phyloP scores from a whole-genome alignment of 2,113 vertebrate genomes.

The Trematomus loennbergii region DNA sequence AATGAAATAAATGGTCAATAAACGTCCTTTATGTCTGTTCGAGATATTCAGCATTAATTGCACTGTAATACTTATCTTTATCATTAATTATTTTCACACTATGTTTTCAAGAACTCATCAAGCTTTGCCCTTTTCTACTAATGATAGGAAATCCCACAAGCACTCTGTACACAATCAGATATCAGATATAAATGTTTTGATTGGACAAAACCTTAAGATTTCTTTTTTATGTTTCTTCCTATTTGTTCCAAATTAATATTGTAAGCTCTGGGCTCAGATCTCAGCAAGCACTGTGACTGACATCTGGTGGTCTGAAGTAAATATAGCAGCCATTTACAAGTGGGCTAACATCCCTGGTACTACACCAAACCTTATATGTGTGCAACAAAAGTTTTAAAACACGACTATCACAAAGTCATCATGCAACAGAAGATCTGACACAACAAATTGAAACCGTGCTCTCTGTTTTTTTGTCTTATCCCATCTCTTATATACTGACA shows the following conservation, averaged over 20 bases:
- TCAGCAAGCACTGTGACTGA: conserved; percentile 2
- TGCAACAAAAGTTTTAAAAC: background rate
- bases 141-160: background rate
- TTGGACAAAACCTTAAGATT: no score
- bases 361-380: no score
- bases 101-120: background rate
- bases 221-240: no score
- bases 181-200: no score
- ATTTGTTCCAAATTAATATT: no score
- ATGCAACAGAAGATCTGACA: background rate
- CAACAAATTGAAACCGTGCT: background rate
- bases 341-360: background rate
- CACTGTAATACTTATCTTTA: background rate
- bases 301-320: conserved; percentile 24
- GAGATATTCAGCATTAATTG: background rate
- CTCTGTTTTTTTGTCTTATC: no score
- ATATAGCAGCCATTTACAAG: background rate
- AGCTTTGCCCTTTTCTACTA: background rate
- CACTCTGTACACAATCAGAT: background rate
- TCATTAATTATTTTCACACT: background rate
- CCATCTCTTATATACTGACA: background rate
- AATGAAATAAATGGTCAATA: background rate
- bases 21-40: background rate
- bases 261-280: background rate
- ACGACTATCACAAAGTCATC: no score